Evolutionary conservation across 2,888 invertebrate species (phyloP), one percentile per base, ranked within the genome.

Genomic region (Pyrocoelia pectoralis): DNA sequence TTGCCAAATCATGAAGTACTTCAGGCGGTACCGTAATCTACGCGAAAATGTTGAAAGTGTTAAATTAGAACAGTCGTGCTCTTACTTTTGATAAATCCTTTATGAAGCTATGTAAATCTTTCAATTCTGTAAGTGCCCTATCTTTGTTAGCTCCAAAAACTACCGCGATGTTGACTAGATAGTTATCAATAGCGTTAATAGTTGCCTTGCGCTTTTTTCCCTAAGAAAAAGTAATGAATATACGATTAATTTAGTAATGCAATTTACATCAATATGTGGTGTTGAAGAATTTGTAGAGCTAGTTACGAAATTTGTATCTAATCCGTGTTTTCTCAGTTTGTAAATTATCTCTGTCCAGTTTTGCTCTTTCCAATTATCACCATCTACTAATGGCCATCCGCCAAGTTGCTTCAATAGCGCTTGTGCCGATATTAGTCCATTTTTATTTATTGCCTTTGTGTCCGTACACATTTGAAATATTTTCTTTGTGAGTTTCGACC

Each of bases 1-100:
- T 96, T 83, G 97, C 97, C 10, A 94, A 93, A 78, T 97, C 95
- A 68, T 97, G 88, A 43, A 96, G 87, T 80, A 97, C 92, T 79
- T 97, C 97, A 72, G 91, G 87, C 3, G 95, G 94, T 77, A 92
- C 83, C 3, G 94, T 93, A 73, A 92, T 93, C 93, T 94, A 29
- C 9, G 1, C 5, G 2, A 10, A n/a, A 10, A 38, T 52, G 8
- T 12, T 14, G 28, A 94, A 79, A n/a, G n/a, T 95, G 93, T 79
- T 95, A 95, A 40, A 96, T 85, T 79, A 95, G 90, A 78, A 94
- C 94, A n/a, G 3, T 43, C n/a, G 9, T n/a, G 33, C 10, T n/a
- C 9, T 46, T 46, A 46, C 46, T 10, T 46, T 18, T 46, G 17
- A 15, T 4, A 46, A 18, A 15, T 46, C 46, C n/a, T 10, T 17